Evolutionary conservation across 2,797 vertebrate genomes (phyloP).

Genomic region (Sarcoramphus papa): DNA sequence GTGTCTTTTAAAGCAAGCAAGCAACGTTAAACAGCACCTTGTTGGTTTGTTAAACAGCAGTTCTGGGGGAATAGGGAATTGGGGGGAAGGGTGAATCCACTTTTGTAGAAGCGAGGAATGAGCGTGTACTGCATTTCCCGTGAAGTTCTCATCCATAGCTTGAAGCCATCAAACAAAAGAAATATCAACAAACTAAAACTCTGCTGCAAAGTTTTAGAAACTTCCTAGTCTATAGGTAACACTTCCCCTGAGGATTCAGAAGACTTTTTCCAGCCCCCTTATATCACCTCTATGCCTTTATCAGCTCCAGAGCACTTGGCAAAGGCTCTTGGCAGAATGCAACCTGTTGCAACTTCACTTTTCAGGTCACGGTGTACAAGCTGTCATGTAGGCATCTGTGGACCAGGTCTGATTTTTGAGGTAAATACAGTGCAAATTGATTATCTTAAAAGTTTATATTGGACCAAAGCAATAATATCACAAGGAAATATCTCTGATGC

Average conservation of each 20-base stretch:
- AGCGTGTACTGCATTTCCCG: background rate
- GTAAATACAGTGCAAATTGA: slow-evolving; percentile 1
- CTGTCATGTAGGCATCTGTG: background rate
- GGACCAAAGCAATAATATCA: slow-evolving; percentile 49
- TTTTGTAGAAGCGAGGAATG: background rate
- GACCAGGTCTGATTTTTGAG: slow-evolving; percentile 16
- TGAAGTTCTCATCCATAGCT: background rate
- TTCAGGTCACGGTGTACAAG: background rate
- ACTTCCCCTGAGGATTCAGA: background rate
- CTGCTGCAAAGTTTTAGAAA: background rate
- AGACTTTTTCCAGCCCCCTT: background rate
- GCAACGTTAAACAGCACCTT: background rate
- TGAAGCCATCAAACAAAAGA: background rate
- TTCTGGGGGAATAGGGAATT: background rate
- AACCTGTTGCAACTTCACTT: background rate
- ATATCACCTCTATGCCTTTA: slow-evolving; percentile 51
- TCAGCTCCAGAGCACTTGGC: slow-evolving; percentile 19
- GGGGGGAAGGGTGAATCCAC: background rate
- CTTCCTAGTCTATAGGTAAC: background rate
- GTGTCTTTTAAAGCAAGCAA: background rate
- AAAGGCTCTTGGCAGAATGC: slow-evolving; percentile 20
- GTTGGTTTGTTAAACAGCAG: background rate
- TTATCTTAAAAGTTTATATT: slow-evolving; percentile 8
- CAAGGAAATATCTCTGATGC: background rate
- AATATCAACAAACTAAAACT: background rate